Evolutionary conservation across 2,888 invertebrate species (phyloP), one percentile per base, ranked within the genome.

Genomic region (Drosophila macrothrix): DNA sequence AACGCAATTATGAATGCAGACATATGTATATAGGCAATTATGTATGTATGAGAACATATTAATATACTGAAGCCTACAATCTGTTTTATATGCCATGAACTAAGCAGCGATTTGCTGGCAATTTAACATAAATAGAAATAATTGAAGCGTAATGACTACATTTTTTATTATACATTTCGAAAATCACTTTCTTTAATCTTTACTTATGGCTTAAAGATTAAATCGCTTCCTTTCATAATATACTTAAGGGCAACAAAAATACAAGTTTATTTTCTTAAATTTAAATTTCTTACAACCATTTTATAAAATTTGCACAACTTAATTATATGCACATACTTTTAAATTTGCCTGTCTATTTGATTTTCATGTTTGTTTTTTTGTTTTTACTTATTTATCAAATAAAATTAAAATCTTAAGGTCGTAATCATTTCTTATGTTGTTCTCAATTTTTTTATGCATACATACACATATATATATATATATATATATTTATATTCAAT

Each of bases 361-460:
- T 49, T 54, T 39, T 28, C 9, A 41, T 41, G 4, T 10, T n/a
- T n/a, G 3, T 39, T 3, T n/a, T 43, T 62, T 39, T 37, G 1
- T 29, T n/a, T 31, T 41, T 41, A n/a, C n/a, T 29, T 56, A n/a
- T 35, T 39, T 28, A 67, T 29, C 53, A 31, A 80, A 50, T 67
- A 49, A 79, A 76, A 81, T 68, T 61, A 68, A 67, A 54, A 78
- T 39, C 75, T 67, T 59, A 81, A 80, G 78, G 80, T 67, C 68
- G 61, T 54, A 7, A 33, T 25, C 43, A 33, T 43, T 49, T 67
- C 22, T 55, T 49, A 41, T 50, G 6, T 56, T 55, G 46, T 55
- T 70, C 54, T 10, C 49, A 9, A 19, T 37, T 58, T 46, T 60
- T 61, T 56, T 60, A 33, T 50, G 43, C n/a, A 22, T 6, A n/a